These are phyloP conservation scores for Malacoraja senta DNA, from an alignment of 2,797 vertebrate genomes.

Conservation along the genomic window DNA sequence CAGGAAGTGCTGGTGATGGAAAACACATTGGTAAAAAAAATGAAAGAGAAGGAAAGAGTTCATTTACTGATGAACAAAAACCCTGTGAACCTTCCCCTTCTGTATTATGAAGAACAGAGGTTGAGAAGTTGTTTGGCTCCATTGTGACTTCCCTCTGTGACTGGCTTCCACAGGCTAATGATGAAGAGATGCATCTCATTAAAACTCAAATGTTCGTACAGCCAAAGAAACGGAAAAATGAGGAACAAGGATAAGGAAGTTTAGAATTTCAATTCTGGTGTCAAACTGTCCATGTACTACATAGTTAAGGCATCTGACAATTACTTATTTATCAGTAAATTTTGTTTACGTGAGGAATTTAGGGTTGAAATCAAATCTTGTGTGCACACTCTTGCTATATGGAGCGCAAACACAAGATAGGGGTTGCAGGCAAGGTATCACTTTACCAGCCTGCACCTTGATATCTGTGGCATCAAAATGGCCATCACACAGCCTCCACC, in stretches of 20 bases:
- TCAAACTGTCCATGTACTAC: neutral
- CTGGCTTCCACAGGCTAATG: neutral
- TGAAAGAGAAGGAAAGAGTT: neutral
- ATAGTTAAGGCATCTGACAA: neutral
- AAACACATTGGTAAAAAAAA: neutral
- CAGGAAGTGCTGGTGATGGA: neutral
- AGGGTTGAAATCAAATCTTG: neutral
- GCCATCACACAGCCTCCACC: constrained; percentile 64
- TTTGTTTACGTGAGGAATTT: neutral
- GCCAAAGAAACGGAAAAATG: neutral
- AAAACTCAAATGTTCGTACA: neutral
- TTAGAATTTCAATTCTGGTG: neutral
- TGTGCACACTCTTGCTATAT: neutral
- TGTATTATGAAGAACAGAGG: neutral
- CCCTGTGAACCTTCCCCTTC: neutral
- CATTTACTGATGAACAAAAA: neutral
- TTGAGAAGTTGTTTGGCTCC: neutral
- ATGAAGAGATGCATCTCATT: neutral
- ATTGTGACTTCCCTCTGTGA: neutral
- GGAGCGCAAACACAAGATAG: neutral
- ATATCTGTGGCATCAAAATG: constrained; percentile 66
- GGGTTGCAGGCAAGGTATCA: constrained; percentile 40
- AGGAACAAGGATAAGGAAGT: neutral
- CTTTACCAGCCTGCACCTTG: constrained; percentile 51
- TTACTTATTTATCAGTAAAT: neutral